Conservation (phyloP, 2,797 vertebrate genomes). For the Sternarchorhynchus goeldii region DNA sequence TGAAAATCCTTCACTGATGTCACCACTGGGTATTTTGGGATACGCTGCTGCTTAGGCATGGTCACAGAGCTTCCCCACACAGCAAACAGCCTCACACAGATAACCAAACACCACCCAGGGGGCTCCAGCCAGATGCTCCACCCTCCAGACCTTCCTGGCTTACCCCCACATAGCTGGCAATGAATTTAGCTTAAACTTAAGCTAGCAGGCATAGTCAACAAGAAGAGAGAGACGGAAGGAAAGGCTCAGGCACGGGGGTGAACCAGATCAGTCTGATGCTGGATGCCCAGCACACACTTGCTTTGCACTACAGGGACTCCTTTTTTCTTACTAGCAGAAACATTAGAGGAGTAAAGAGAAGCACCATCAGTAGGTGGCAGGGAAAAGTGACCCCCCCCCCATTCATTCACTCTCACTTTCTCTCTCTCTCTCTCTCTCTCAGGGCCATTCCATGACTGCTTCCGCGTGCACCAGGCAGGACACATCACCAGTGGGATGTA, state of each 20-base stretch:
- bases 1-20: conserved; percentile 44
- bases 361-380: too few species aligned
- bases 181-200: conserved; percentile 61
- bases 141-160: conserved; percentile 30
- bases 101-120: conserved; percentile 28
- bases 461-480: conserved; percentile 87
- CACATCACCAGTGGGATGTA: conserved; percentile 92
- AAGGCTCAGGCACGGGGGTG: not conserved
- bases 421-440: conserved; percentile 45
- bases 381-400: too few species aligned
- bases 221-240: conserved; percentile 23
- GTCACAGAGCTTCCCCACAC: conserved; percentile 37
- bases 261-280: not conserved
- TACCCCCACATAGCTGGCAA: conserved; percentile 53
- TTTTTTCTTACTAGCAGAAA: too few species aligned
- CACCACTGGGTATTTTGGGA: conserved; percentile 32
- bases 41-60: conserved; percentile 39
- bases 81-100: conserved; percentile 49
- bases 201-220: conserved; percentile 20
- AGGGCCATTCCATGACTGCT: conserved; percentile 96
- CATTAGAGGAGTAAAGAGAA: too few species aligned
- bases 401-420: not conserved
- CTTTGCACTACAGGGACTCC: too few species aligned
- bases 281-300: not conserved
- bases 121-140: conserved; percentile 13